Conservation (phyloP, 1,140 invertebrate species). For the Rhynchophorus ferrugineus region DNA sequence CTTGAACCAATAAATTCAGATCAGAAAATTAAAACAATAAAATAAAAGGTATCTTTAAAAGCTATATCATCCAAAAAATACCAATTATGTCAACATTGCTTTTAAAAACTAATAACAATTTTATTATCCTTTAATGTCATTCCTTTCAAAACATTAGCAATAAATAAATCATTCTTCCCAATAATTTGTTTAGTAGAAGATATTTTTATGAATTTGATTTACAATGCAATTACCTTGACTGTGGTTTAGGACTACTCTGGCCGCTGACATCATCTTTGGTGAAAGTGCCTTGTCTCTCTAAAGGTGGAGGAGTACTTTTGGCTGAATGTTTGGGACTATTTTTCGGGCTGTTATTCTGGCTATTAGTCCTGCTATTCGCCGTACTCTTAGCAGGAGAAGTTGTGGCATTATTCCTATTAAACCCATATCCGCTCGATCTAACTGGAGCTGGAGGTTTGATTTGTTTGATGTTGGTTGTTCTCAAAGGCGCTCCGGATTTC, state of each 20-base stretch:
- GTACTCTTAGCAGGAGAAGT: slow-evolving; percentile 31
- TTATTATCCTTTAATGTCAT: too few relatives aligned
- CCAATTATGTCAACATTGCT: too few relatives aligned
- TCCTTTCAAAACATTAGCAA: too few relatives aligned
- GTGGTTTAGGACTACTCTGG: slow-evolving; percentile 15
- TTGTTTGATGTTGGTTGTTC: slow-evolving; percentile 22
- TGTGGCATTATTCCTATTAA: background rate
- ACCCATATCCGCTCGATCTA: slow-evolving; percentile 28
- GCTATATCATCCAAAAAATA: too few relatives aligned
- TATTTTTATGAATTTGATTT: too few relatives aligned
- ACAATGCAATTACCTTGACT: slow-evolving; percentile 28
- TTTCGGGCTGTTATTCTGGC: slow-evolving; percentile 26
- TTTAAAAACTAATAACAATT: too few relatives aligned
- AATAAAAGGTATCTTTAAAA: too few relatives aligned
- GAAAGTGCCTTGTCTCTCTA: slow-evolving; percentile 79
- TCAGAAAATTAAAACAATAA: too few relatives aligned
- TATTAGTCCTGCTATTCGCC: slow-evolving; percentile 13
- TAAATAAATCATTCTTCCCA: too few relatives aligned
- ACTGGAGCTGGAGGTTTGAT: slow-evolving; percentile 18
- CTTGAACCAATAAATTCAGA: too few relatives aligned
- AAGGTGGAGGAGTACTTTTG: slow-evolving; percentile 34
- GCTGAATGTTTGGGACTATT: slow-evolving; percentile 14
- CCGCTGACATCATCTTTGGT: slow-evolving; percentile 62
- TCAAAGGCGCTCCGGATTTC: slow-evolving; percentile 24
- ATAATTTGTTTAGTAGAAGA: too few relatives aligned